A percentile compares a stretch with the other conserved stretches of the same genome.
phyloP scores from a whole-genome alignment of 2,888 invertebrate species.

The Alitta virens region DNA sequence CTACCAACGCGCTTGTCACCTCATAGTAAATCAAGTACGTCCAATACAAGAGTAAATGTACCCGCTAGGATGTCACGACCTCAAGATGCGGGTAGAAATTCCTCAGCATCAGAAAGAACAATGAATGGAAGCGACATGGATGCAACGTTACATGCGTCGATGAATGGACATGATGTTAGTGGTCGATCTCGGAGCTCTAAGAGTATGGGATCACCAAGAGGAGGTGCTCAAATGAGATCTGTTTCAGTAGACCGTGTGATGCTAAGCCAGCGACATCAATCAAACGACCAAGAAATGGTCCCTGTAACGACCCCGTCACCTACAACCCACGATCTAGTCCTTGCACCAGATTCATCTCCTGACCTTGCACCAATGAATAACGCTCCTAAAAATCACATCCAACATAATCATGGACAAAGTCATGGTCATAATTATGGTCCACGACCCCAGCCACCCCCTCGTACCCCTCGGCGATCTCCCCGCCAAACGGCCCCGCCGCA shows the following conservation, averaged over 20 bases:
- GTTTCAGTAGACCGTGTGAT: no score
- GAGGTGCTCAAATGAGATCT: no score
- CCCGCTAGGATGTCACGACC: neutral
- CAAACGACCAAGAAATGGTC: neutral
- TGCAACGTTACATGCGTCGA: no score
- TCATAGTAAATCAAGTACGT: no score
- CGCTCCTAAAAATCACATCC: neutral
- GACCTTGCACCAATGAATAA: neutral
- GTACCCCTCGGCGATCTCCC: slow-evolving; percentile 1
- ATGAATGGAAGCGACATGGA: no score
- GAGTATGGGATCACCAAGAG: no score
- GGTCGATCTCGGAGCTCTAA: no score
- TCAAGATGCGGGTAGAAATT: neutral
- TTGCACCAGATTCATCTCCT: slow-evolving; percentile 5
- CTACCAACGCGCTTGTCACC: neutral
- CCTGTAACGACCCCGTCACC: slow-evolving; percentile 5
- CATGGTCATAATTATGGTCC: neutral
- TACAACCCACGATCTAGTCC: slow-evolving; percentile 6
- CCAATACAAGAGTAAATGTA: neutral
- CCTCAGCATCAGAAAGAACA: neutral
- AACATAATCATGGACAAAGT: neutral
- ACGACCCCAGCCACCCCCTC: slow-evolving; percentile 10
- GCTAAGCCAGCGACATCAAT: no score
- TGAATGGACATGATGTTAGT: no score
- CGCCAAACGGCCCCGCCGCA: neutral